These are phyloP conservation scores for Philantomba maxwellii DNA, from an alignment of 2,113 vertebrate species.

Conservation along the genomic window DNA sequence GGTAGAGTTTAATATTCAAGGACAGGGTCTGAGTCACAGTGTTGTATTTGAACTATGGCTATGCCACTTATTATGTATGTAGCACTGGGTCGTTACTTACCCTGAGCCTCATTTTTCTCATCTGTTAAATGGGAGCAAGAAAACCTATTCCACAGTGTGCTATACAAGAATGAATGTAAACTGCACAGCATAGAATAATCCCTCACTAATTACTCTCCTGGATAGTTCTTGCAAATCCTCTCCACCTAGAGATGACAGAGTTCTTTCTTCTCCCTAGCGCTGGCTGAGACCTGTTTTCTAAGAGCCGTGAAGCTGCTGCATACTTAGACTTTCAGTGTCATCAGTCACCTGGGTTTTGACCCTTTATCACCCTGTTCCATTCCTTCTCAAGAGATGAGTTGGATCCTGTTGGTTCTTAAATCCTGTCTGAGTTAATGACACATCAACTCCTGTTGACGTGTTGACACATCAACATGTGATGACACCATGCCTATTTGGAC, in stretches of 20 bases:
- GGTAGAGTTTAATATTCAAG: neutral
- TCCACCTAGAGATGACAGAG: neutral
- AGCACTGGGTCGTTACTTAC: neutral
- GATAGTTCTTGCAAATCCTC: neutral
- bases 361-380: neutral
- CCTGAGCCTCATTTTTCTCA: neutral
- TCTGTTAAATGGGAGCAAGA: neutral
- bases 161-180: neutral
- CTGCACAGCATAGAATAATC: neutral
- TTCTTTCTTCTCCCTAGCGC: neutral
- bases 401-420: neutral
- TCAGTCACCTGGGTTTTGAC: neutral
- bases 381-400: neutral
- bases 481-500: neutral
- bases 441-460: neutral
- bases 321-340: neutral
- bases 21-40: neutral
- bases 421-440: neutral
- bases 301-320: neutral
- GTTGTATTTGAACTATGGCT: neutral
- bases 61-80: neutral
- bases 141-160: neutral
- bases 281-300: neutral
- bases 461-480: neutral
- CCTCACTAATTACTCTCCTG: neutral